Conservation (phyloP, 2,888 invertebrate genomes). For the Chromoteleia sp. region DNA sequence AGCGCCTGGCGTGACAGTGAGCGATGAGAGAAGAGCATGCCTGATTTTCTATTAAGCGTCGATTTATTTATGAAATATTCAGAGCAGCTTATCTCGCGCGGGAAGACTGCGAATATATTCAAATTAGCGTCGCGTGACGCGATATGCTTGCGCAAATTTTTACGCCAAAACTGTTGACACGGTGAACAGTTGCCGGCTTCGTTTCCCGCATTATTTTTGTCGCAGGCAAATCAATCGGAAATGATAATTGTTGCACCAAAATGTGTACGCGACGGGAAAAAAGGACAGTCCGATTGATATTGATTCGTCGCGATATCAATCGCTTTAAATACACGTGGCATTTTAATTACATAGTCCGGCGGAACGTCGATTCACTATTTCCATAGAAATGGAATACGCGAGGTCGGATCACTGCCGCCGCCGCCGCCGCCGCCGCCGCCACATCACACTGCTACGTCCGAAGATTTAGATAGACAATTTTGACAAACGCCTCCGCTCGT, state of each 20-base stretch:
- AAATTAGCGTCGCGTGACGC: slow-evolving; percentile 74
- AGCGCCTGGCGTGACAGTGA: slow-evolving; percentile 77
- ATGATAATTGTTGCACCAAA: slow-evolving; percentile 31
- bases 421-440: too few relatives aligned
- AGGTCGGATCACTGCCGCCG: slow-evolving; percentile 35
- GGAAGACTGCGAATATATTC: slow-evolving; percentile 77
- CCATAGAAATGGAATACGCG: slow-evolving; percentile 76
- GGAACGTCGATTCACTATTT: slow-evolving; percentile 77
- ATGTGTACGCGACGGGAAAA: slow-evolving; percentile 6
- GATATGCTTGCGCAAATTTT: slow-evolving; percentile 59
- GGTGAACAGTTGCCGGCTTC: neutral
- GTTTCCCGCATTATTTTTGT: neutral
- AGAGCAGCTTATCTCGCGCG: slow-evolving; percentile 72
- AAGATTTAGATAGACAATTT: slow-evolving; percentile 66
- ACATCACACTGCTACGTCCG: too few relatives aligned
- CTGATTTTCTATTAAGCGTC: slow-evolving; percentile 83
- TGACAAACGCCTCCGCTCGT: slow-evolving; percentile 54
- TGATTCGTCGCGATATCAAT: slow-evolving; percentile 45
- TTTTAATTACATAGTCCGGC: slow-evolving; percentile 67
- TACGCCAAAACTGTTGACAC: slow-evolving; percentile 21
- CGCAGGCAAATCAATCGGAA: slow-evolving; percentile 32
- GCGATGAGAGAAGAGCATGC: slow-evolving; percentile 76
- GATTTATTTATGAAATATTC: slow-evolving; percentile 84
- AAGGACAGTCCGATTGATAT: neutral
- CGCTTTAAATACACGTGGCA: slow-evolving; percentile 66